A percentile compares a stretch with the other conserved stretches of the same genome.
Conservation (phyloP, 1,140 invertebrate species). For the Asobara japonica region DNA sequence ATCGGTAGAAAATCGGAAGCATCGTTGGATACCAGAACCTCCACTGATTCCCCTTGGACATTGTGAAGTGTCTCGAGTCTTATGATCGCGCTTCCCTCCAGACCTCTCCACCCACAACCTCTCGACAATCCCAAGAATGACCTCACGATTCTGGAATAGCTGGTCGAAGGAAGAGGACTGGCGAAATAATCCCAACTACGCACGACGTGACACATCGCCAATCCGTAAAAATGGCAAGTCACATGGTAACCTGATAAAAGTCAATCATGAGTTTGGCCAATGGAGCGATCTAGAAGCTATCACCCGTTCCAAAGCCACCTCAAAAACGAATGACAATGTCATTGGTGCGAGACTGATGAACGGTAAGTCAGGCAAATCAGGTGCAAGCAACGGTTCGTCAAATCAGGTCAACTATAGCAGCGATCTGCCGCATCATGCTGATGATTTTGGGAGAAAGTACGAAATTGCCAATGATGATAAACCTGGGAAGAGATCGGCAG, state of each 20-base stretch:
- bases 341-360: constrained; percentile 29
- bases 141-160: constrained; percentile 50
- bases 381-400: constrained; percentile 34
- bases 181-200: not conserved
- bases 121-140: constrained; percentile 43
- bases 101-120: not conserved
- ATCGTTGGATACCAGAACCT: no score
- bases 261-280: not conserved
- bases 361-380: constrained; percentile 37
- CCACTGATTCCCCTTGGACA: no score
- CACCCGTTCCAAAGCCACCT: not conserved
- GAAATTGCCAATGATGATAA: not conserved
- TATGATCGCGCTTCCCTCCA: not conserved
- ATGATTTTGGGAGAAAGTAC: constrained; percentile 21
- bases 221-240: not conserved
- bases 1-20: no score
- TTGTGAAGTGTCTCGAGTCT: no score
- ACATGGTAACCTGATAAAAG: not conserved
- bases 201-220: not conserved
- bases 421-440: no score
- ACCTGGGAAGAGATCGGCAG: not conserved
- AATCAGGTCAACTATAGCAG: constrained; percentile 39
- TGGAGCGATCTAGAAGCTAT: not conserved
- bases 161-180: constrained; percentile 27
- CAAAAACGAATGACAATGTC: constrained; percentile 20